phyloP scores from a whole-genome alignment of 1,140 invertebrate species.

The Calephelis virginiensis region DNA sequence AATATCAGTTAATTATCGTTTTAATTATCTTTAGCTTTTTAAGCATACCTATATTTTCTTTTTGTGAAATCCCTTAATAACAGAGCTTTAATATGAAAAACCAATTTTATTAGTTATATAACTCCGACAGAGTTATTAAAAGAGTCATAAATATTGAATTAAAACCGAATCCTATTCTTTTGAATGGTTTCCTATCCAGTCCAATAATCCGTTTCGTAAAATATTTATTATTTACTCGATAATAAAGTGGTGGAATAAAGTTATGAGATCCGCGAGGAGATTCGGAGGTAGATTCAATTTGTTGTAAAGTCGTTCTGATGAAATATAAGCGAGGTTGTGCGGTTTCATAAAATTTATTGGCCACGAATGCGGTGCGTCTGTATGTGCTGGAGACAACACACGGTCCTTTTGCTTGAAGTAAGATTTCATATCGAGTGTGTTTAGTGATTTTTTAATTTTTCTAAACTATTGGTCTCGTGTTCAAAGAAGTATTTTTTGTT shows the following conservation, averaged over 20 bases:
- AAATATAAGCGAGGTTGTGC: slow-evolving; percentile 33
- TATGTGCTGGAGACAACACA: slow-evolving; percentile 10
- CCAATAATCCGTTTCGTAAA: slow-evolving; percentile 30
- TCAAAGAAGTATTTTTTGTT: too few relatives aligned
- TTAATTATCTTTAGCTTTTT: too few relatives aligned
- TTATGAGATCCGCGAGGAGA: slow-evolving; percentile 29
- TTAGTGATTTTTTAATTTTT: neutral
- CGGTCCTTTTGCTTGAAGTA: neutral
- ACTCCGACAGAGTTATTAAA: slow-evolving; percentile 10
- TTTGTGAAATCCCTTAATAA: neutral
- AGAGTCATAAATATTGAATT: slow-evolving; percentile 7
- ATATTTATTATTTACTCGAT: slow-evolving; percentile 40
- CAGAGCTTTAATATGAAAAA: neutral
- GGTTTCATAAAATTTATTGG: slow-evolving; percentile 34
- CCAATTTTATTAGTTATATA: slow-evolving; percentile 5
- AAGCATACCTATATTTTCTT: neutral
- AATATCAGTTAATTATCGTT: too few relatives aligned
- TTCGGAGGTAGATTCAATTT: slow-evolving; percentile 44
- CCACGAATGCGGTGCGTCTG: slow-evolving; percentile 28
- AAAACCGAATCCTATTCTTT: slow-evolving; percentile 20
- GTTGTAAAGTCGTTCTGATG: slow-evolving; percentile 43
- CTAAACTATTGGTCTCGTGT: too few relatives aligned
- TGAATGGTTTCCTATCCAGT: slow-evolving; percentile 34
- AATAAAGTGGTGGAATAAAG: slow-evolving; percentile 33
- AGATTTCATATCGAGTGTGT: slow-evolving; percentile 9